A percentile compares a stretch with the other conserved stretches of the same genome.
phyloP scores from a whole-genome alignment of 2,888 invertebrate species.

The Hemaris fuciformis region DNA sequence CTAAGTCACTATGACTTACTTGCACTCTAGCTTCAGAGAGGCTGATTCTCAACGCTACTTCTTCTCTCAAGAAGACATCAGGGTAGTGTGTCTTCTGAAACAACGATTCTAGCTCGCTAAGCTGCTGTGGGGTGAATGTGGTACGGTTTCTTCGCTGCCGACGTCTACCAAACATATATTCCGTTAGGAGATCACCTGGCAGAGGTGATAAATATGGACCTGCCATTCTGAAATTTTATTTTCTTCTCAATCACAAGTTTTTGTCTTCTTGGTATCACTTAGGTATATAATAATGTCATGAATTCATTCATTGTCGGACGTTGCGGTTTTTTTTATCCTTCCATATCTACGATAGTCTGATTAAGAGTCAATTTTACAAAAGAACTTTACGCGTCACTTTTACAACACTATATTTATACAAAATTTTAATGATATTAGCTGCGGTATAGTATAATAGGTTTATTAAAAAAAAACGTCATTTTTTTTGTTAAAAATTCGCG shows the following conservation, averaged over 20 bases:
- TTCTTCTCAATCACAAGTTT: neutral
- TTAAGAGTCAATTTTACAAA: neutral
- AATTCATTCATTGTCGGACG: neutral
- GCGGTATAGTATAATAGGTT: too few relatives aligned
- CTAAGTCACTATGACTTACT: constrained; percentile 75
- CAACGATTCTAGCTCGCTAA: constrained; percentile 93
- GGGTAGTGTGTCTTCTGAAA: constrained; percentile 98
- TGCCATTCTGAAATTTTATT: constrained; percentile 82
- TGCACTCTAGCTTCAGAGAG: constrained; percentile 96
- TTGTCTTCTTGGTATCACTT: neutral
- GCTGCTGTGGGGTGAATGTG: constrained; percentile 96
- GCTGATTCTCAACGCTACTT: constrained; percentile 94
- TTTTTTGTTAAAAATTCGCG: neutral
- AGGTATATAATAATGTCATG: too few relatives aligned
- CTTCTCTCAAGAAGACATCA: constrained; percentile 93
- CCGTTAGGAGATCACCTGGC: constrained; percentile 93
- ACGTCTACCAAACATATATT: constrained; percentile 95
- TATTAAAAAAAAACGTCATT: neutral
- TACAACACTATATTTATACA: neutral
- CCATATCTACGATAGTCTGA: neutral
- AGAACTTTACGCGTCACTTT: neutral
- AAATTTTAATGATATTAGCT: neutral
- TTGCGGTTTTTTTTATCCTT: neutral
- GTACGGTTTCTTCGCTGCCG: constrained; percentile 94
- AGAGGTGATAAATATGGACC: constrained; percentile 93